phyloP scores from a whole-genome alignment of 2,888 invertebrate genomes.

The Amphipyra tragopoginis region DNA sequence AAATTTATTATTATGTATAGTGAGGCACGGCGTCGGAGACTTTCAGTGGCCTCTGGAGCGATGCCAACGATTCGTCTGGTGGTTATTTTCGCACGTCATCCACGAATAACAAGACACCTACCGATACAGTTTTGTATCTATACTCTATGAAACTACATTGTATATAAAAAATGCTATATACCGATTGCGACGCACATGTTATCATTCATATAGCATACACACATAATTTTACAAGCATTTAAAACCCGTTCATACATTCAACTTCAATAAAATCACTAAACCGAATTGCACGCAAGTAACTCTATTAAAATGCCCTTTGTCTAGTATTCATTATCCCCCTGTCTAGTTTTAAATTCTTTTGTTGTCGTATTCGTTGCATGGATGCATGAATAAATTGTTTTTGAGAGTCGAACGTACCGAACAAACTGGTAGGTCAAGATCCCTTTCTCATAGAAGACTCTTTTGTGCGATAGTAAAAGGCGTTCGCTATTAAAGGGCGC shows the following conservation, averaged over 20 bases:
- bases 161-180: slow-evolving; percentile 31
- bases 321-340: slow-evolving; percentile 89
- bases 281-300: slow-evolving; percentile 86
- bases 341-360: slow-evolving; percentile 89
- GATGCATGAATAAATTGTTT: slow-evolving; percentile 89
- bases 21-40: slow-evolving; percentile 73
- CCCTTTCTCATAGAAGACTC: slow-evolving; percentile 88
- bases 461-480: slow-evolving; percentile 87
- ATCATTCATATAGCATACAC: slow-evolving; percentile 44
- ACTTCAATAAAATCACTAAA: slow-evolving; percentile 72
- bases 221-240: slow-evolving; percentile 56
- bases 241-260: slow-evolving; percentile 69
- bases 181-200: slow-evolving; percentile 31
- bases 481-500: slow-evolving; percentile 86
- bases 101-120: slow-evolving; percentile 78
- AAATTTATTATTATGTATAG: slow-evolving; percentile 63
- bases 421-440: slow-evolving; percentile 90
- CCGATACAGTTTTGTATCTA: slow-evolving; percentile 38
- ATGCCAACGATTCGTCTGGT: slow-evolving; percentile 83
- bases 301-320: slow-evolving; percentile 86
- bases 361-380: slow-evolving; percentile 84
- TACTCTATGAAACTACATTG: slow-evolving; percentile 34
- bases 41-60: slow-evolving; percentile 82
- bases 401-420: slow-evolving; percentile 83
- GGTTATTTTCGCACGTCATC: slow-evolving; percentile 87